These are phyloP conservation scores for Anas acuta DNA, from an alignment of 2,797 vertebrate species.

Conservation along the genomic window DNA sequence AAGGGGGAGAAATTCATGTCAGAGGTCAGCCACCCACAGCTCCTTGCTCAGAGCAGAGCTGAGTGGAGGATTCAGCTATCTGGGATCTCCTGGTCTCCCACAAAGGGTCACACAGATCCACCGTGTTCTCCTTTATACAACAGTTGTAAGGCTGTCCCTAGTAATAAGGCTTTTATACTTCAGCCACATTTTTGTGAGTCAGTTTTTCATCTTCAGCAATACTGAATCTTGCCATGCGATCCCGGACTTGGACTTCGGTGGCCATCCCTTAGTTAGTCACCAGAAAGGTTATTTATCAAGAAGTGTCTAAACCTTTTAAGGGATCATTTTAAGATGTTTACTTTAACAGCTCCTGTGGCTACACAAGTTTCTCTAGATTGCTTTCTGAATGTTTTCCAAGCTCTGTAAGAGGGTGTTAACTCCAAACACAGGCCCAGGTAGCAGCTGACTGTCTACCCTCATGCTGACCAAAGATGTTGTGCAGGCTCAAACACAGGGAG, in stretches of 20 bases:
- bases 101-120: not conserved
- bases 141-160: not conserved
- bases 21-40: not conserved
- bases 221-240: not conserved
- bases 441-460: not conserved
- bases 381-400: conserved; percentile 10
- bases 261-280: not conserved
- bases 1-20: not conserved
- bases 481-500: not conserved
- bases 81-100: not conserved
- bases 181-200: fast-evolving
- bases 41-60: not conserved
- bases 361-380: not conserved
- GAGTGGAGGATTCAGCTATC: not conserved
- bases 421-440: not conserved
- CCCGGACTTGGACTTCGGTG: not conserved
- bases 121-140: not conserved
- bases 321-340: not conserved
- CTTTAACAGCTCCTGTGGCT: not conserved
- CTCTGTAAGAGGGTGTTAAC: not conserved
- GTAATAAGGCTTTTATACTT: not conserved
- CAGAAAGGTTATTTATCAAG: not conserved
- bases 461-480: not conserved
- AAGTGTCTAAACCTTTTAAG: not conserved
- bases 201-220: not conserved